phyloP scores from a whole-genome alignment of 2,888 invertebrate genomes.

The Miltochrista miniata region DNA sequence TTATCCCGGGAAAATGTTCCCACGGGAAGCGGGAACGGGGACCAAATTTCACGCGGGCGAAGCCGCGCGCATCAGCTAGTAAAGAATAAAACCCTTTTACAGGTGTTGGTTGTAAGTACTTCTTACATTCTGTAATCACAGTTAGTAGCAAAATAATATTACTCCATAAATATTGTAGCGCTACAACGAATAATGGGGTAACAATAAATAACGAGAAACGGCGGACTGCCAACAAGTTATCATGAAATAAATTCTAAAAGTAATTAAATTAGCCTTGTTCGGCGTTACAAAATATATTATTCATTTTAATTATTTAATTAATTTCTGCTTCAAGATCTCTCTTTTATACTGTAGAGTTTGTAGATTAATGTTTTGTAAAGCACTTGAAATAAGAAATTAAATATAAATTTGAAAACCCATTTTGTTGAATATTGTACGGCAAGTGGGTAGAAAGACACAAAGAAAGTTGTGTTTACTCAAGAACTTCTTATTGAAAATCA shows the following conservation, averaged over 20 bases:
- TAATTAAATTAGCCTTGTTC: constrained; percentile 6
- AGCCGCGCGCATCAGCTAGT: too few relatives aligned
- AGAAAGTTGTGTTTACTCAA: too few relatives aligned
- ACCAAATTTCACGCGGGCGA: too few relatives aligned
- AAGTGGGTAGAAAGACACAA: too few relatives aligned
- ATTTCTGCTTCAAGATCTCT: background rate
- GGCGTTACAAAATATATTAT: constrained; percentile 4
- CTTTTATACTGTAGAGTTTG: background rate
- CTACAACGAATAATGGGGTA: constrained; percentile 21
- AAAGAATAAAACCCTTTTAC: too few relatives aligned
- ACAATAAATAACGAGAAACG: constrained; percentile 2
- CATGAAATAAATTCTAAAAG: constrained; percentile 8
- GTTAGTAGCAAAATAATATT: background rate
- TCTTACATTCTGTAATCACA: too few relatives aligned
- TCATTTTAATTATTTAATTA: constrained; percentile 13
- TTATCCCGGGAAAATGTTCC: too few relatives aligned
- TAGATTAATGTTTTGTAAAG: background rate
- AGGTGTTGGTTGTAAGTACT: too few relatives aligned
- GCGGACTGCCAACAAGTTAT: constrained; percentile 6
- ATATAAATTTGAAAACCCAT: background rate
- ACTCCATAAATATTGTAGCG: too few relatives aligned
- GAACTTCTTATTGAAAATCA: too few relatives aligned
- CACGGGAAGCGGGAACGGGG: too few relatives aligned
- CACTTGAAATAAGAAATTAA: background rate
- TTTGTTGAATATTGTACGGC: background rate